Evolutionary conservation across 2,113 vertebrate genomes (phyloP).

Genomic region (Glaucidium brasilianum): DNA sequence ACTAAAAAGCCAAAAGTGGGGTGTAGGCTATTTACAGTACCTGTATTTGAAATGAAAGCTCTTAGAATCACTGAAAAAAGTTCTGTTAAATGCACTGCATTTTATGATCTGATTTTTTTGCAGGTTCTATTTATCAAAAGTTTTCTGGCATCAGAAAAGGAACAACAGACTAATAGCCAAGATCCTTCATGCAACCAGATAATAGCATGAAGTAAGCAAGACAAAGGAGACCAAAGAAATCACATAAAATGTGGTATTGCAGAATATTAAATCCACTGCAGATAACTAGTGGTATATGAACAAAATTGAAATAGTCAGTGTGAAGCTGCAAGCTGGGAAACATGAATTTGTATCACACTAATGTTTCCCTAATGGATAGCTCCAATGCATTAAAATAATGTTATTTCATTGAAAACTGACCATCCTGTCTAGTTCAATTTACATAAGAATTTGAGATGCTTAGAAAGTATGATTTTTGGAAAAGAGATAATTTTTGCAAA

Average conservation of each 20-base stretch:
- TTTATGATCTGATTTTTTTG: constrained; percentile 35
- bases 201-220: not conserved
- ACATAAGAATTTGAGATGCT: not conserved
- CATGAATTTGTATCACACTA: constrained; percentile 26
- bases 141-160: not conserved
- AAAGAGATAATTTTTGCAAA: not conserved
- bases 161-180: constrained; percentile 20
- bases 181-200: constrained; percentile 4
- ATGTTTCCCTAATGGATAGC: constrained; percentile 39
- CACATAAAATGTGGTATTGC: constrained; percentile 12
- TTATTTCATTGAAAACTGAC: constrained; percentile 30
- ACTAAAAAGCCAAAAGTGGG: not conserved
- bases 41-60: constrained; percentile 1
- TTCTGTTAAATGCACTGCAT: constrained; percentile 13
- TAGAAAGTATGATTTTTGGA: constrained; percentile 1
- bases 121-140: constrained; percentile 34
- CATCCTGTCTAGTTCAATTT: constrained; percentile 33
- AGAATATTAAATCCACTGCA: constrained; percentile 40
- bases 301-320: constrained; percentile 58
- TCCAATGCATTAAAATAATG: constrained; percentile 33
- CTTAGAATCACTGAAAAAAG: not conserved
- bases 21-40: not conserved
- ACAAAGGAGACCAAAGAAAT: not conserved
- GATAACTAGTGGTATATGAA: constrained; percentile 8
- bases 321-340: constrained; percentile 27